Evolutionary conservation across 2,113 vertebrate species (phyloP), one percentile per base, ranked within the genome.

Genomic region (Cyanocitta stelleri): DNA sequence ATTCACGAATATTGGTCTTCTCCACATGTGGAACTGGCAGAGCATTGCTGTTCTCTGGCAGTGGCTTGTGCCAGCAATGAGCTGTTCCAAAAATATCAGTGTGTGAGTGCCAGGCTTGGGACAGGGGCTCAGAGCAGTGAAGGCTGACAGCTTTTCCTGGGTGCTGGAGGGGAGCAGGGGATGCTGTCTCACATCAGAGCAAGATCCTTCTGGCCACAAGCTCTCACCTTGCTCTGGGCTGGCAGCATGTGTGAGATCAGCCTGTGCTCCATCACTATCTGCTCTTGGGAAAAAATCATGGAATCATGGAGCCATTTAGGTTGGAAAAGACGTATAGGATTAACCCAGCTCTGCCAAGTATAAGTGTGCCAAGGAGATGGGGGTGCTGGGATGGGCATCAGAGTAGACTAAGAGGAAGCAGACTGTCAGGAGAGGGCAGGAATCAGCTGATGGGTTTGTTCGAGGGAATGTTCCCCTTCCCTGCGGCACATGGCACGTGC

Each of bases 401-500:
- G 59, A 49, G 55, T 4, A 22, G 46, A 9, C 35, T 13, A 2
- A 55, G 17, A 22, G 56, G 37, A 12, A 74, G 56, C 89, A 81
- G 64, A 18, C 29, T 87, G 37, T 51, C 75, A 33, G 80, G 37
- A 49, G 62, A 62, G 24, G 84, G 76, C n/a, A 24, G 37, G 21
- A 67, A 63, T 16, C 12, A 30, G 35, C 32, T 8, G 48, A 6
- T 12, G 46, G 44, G 9, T 54, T 75, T 63, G 8, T 56, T 13
- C n/a, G 71, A 35, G 39, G 56, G 46, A 8, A 20, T 16, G 9
- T n/a, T 63, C 29, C n/a, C 58, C 16, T 81, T 77, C 43, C 59
- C n/a, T 66, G 46, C 0, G 0, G 39, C 27, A 8, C n/a, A 5
- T 0, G 0, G 13, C 10, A 5, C 0, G 0, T 11, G 39, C 44